Evolutionary conservation across 2,888 invertebrate genomes (phyloP), one percentile per base, ranked within the genome.

Genomic region (Andrena dorsata): DNA sequence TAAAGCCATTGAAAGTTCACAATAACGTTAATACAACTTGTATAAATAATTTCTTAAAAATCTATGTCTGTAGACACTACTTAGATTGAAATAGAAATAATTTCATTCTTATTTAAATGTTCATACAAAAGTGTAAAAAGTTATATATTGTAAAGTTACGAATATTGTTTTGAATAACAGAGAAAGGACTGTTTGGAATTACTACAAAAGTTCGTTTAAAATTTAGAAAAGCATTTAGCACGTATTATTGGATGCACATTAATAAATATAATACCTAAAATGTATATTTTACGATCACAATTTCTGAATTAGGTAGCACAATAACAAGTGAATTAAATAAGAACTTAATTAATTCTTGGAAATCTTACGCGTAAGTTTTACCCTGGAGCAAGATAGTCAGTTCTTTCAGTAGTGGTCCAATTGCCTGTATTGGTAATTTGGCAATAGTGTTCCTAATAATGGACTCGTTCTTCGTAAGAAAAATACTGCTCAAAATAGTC

Each of bases 391-490:
- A 94, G 3, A 94, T 93, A 0, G 96, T 96, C 0, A 98, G 94
- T 93, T 98, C 97, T 83, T 96, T 95, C 4, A 98, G 92, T 16
- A 98, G 93, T 0, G 96, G 95, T 0, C 96, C 95, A 28, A 98
- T 95, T 75, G 96, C 96, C 86, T 97, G 96, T 0, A 98, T 95
- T 0, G 98, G 98, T 76, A 99, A 94, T 71, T 96, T 95, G 73
- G 95, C 95, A 23, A 98, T 95, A 0, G 98, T 98, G 82, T 96
- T 96, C 58, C 94, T 94, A 6, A 98, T 97, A 0, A 97, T 95
- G 0, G 93, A 94, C 26, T 96, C 95, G 73, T 97, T 96, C 66
- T 95, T 95, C 66, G 95, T 95, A 60, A 95, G 95, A 0, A 98
- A 94, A 1, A 98, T 98, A 72, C 95, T 96, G 84, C 95, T 95